Base-by-base conservation (phyloP, 2,113 vertebrate species). In the Dicerorhinus sumatrensis region DNA sequence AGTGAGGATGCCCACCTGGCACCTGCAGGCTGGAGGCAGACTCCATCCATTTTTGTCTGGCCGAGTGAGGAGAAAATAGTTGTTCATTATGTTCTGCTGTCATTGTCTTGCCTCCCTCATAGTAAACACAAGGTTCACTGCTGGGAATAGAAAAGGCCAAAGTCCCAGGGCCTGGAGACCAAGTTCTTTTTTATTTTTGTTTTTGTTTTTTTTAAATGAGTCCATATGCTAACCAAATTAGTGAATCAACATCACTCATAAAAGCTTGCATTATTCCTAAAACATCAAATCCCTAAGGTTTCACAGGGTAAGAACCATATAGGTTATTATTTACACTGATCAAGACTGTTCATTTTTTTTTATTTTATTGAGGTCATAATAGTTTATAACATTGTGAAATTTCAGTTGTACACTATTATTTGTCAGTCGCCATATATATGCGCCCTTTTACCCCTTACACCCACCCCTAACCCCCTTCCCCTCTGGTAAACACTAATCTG, bases 101-200 rank as follows among this genome's bases (percentile, higher is more conserved):
- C 18, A 86, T 60, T 58, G 13, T 88, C n/a, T 81, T 39, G 70
- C 48, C 51, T 95, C 17, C 75, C 29, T 72, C 33, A 62, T 9
- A 17, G 39, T 69, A 92, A 89, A 76, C 51, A 87, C 42, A 90
- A 23, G 2, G 18, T 69, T 95, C 13, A 18, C 56, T 86, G 39
- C 69, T 75, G 21, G 84, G 39, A 76, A 89, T 12, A 60, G 86
- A 92, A 92, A 90, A 93, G 87, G 8, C 82, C 42, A 27, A 73
- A 82, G 70, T 84, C 81, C 48, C 29, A 18, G 48, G 75, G 21
- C 48, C 48, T 11, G 42, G 17, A 46, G 13, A 93, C 12, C 48
- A 48, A 56, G n/a, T 21, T 83, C 48, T 75, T 84, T 91, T 69
- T 11, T 31, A 8, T 13, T 42, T 42, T 42, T 42, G 42, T 42